A percentile compares a stretch with the other conserved stretches of the same genome.
These are phyloP conservation scores for Corvus cornix DNA, from an alignment of 2,113 vertebrate genomes.

Conservation along the genomic window DNA sequence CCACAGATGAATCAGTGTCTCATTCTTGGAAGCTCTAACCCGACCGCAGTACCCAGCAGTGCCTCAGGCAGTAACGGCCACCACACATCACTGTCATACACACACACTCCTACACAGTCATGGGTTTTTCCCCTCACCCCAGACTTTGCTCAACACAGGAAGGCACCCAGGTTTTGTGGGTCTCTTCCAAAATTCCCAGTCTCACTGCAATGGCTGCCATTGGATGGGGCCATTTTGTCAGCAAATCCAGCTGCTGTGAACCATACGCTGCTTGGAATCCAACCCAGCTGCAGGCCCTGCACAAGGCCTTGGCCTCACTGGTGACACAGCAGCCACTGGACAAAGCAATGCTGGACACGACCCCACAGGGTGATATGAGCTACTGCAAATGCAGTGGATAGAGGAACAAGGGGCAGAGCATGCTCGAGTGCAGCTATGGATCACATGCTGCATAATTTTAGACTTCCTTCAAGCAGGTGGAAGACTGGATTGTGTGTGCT, in stretches of 20 bases:
- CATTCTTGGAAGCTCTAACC: neutral
- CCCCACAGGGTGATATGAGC: neutral
- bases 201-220: neutral
- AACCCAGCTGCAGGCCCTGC: neutral
- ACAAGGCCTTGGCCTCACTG: neutral
- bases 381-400: neutral
- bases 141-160: neutral
- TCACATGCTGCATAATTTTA: neutral
- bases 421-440: neutral
- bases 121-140: neutral
- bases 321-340: neutral
- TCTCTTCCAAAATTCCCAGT: neutral
- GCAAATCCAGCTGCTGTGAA: neutral
- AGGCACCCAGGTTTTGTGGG: neutral
- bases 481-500: neutral
- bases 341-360: neutral
- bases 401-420: neutral
- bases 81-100: neutral
- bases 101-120: neutral
- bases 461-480: neutral
- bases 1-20: constrained; percentile 39
- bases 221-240: neutral
- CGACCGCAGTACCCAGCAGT: neutral
- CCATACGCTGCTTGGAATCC: neutral
- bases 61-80: neutral